Percentiles rank a stretch among this genome's conserved stretches.
These are phyloP conservation scores for Rhinophrynus dorsalis DNA, from an alignment of 2,797 vertebrate species.

Conservation along the genomic window DNA sequence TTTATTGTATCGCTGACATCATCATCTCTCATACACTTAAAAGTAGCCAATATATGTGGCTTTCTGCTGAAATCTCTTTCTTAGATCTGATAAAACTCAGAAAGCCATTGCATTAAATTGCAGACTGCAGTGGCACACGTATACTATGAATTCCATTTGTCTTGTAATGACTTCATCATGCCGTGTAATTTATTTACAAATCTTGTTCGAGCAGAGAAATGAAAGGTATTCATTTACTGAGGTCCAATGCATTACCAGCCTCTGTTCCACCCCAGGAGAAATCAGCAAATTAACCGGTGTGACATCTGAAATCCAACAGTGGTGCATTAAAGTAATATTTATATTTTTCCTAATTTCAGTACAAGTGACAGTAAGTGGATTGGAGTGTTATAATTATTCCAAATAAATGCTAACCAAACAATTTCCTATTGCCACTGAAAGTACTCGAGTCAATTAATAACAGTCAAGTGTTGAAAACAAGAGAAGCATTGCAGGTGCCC, in stretches of 20 bases:
- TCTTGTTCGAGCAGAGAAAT: neutral
- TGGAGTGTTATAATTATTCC: conserved; percentile 53
- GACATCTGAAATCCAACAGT: conserved; percentile 9
- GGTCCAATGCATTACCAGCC: conserved; percentile 14
- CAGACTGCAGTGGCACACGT: neutral
- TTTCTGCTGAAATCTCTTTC: conserved; percentile 4
- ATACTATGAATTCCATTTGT: neutral
- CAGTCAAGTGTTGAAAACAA: conserved; percentile 52
- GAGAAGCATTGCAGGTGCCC: conserved; percentile 32
- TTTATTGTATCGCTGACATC: neutral
- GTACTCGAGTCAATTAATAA: conserved; percentile 52
- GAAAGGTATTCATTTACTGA: conserved; percentile 1
- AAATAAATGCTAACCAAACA: conserved; percentile 53
- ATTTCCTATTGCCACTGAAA: conserved; percentile 46
- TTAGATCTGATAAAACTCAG: neutral
- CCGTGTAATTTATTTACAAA: conserved; percentile 42
- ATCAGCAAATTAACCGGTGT: conserved; percentile 44
- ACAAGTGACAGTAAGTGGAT: conserved; percentile 43
- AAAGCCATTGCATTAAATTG: conserved; percentile 9
- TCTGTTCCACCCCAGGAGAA: conserved; percentile 9
- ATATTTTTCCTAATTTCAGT: conserved; percentile 50
- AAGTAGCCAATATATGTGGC: conserved; percentile 13
- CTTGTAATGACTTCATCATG: conserved; percentile 31
- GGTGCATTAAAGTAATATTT: conserved; percentile 46
- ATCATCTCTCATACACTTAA: conserved; percentile 8